These are phyloP conservation scores for Podarcis muralis DNA, from an alignment of 2,113 vertebrate genomes.

Conservation along the genomic window DNA sequence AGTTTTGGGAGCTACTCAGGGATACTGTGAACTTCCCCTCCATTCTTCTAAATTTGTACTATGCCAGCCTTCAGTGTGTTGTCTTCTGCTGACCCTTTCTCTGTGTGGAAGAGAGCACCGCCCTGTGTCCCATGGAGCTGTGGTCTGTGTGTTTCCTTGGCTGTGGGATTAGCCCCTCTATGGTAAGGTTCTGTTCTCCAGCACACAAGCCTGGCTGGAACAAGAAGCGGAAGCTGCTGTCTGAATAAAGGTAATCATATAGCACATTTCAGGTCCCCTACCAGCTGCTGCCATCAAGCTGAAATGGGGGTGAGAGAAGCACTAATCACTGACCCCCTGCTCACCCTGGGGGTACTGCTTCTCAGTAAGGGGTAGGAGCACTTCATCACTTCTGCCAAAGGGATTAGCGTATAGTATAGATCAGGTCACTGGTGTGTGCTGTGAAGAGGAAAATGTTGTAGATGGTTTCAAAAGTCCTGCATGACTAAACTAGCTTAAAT, in stretches of 20 bases:
- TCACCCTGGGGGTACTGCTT: neutral
- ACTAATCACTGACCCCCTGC: neutral
- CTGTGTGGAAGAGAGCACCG: neutral
- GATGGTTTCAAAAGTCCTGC: neutral
- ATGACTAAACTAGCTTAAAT: neutral
- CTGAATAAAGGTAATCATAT: neutral
- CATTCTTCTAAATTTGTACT: neutral
- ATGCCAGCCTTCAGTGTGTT: neutral
- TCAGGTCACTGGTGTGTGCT: neutral
- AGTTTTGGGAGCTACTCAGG: slow-evolving; percentile 56
- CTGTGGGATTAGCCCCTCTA: neutral
- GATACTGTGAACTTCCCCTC: slow-evolving; percentile 57
- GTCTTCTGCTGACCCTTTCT: neutral
- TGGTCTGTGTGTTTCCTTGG: neutral
- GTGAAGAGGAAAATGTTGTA: neutral
- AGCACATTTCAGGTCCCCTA: neutral
- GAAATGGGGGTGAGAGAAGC: neutral
- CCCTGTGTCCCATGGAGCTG: neutral
- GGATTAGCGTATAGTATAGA: neutral
- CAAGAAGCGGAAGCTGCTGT: neutral
- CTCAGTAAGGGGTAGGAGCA: neutral
- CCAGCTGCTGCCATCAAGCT: neutral
- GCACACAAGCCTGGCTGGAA: neutral
- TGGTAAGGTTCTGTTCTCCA: no score
- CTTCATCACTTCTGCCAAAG: neutral